These are phyloP conservation scores for Eucidaris tribuloides DNA, from an alignment of 35 echinoderm and acorn worm species.

Conservation along the genomic window DNA sequence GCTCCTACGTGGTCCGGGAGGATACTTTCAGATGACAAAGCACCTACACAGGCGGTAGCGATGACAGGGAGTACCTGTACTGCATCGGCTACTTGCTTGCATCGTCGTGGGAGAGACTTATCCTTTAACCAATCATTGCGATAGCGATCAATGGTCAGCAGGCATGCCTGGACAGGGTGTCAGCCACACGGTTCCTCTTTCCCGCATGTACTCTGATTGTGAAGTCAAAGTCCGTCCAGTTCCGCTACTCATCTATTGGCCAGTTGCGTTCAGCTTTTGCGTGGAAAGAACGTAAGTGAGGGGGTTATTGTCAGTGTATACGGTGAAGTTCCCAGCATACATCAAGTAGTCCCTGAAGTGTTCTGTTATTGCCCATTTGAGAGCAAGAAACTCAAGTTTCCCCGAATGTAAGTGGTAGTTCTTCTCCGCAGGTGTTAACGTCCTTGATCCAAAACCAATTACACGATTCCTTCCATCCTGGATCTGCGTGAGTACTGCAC, in stretches of 20 bases:
- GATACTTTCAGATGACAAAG: not conserved
- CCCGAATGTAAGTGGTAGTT: slow-evolving; percentile 52
- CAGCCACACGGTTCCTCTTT: not conserved
- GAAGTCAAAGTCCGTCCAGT: slow-evolving; percentile 20
- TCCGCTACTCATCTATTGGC: slow-evolving; percentile 34
- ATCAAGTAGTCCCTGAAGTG: slow-evolving; percentile 38
- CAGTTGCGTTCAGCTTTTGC: slow-evolving; percentile 22
- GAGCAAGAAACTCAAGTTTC: slow-evolving; percentile 48
- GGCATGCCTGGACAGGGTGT: not conserved
- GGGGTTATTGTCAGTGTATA: slow-evolving; percentile 18
- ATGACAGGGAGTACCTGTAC: not conserved
- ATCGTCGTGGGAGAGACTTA: not conserved
- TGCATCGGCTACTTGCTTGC: not conserved
- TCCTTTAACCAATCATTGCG: not conserved
- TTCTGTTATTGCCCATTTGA: slow-evolving; percentile 46
- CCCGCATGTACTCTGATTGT: slow-evolving; percentile 7
- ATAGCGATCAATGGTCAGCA: not conserved
- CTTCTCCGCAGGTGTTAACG: slow-evolving; percentile 8
- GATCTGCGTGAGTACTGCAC: slow-evolving; percentile 35
- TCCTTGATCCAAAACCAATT: slow-evolving; percentile 11
- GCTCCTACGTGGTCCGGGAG: too few species aligned
- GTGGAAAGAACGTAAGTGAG: slow-evolving; percentile 24
- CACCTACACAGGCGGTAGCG: not conserved
- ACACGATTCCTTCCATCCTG: slow-evolving; percentile 19
- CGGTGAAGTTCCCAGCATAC: not conserved